Evolutionary conservation across 2,888 invertebrate species (phyloP).

Genomic region (Theodoxus fluviatilis): DNA sequence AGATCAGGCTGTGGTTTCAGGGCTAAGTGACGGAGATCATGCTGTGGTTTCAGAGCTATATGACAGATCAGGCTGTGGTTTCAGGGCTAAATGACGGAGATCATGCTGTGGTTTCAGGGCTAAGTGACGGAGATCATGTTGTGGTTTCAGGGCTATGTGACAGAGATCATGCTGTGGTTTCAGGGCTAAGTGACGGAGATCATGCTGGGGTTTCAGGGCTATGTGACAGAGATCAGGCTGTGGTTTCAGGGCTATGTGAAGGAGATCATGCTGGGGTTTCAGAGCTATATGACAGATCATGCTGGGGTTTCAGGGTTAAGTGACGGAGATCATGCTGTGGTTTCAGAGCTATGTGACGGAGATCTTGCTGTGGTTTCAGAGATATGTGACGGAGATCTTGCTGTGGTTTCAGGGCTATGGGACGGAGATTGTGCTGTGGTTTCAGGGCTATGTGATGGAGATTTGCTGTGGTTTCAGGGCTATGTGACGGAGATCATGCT

Average conservation of each 20-base stretch:
- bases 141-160: constrained; percentile 93
- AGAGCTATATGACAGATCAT: no score
- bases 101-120: constrained; percentile 69
- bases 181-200: constrained; percentile 96
- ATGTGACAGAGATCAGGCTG: constrained; percentile 83
- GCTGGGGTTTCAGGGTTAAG: constrained; percentile 79
- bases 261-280: no score
- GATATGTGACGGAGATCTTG: no score
- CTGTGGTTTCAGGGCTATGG: no score
- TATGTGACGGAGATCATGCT: constrained; percentile 97
- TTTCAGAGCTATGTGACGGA: no score
- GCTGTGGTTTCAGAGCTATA: constrained; percentile 91
- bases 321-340: constrained; percentile 93
- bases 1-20: constrained; percentile 58
- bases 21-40: constrained; percentile 98
- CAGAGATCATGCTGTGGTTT: constrained; percentile 76
- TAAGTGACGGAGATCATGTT: constrained; percentile 97
- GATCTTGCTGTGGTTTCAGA: no score
- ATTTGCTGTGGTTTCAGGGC: constrained; percentile 69
- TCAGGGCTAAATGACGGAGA: constrained; percentile 80
- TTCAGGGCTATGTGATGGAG: no score
- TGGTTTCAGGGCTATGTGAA: no score
- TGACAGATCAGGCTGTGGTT: constrained; percentile 81
- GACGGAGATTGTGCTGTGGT: no score
- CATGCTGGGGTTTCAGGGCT: constrained; percentile 89